Evolutionary conservation across 2,113 vertebrate genomes (phyloP), one percentile per base, ranked within the genome.

Genomic region (Pedetes capensis): DNA sequence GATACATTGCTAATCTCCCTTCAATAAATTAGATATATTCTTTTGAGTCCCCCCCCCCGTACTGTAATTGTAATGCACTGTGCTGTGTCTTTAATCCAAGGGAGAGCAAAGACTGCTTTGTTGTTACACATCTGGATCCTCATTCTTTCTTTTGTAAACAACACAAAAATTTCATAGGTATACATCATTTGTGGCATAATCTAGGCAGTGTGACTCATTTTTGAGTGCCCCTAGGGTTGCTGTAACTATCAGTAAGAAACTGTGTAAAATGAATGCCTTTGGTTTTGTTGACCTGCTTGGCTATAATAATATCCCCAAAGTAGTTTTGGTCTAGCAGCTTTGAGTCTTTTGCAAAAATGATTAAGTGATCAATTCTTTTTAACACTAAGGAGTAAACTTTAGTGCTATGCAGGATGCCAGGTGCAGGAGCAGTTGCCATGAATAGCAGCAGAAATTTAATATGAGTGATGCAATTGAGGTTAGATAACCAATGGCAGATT

Each of bases 321-420:
- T 95, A 69, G 96, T 96, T 72, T 84, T 92, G 39, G 55, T 75
- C 81, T 96, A 96, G 94, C 85, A 96, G 68, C 93, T 78, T n/a
- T 96, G 93, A 97, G 63, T 93, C 71, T 96, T 96, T 89, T 95
- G 68, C 76, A 88, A 92, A 97, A 92, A 82, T 0, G 6, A 95
- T 95, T 90, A 96, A 97, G 85, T 91, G 95, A 97, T 97, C 97
- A 96, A 96, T 95, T 93, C 78, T 95, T 93, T 96, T 93, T 94
- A 95, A 79, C 85, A 95, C 47, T 83, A 44, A 95, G 87, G 29
- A 11, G 72, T 83, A 95, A 96, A 96, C 76, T 76, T 94, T 29
- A 89, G 8, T 34, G 37, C 66, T 86, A 25, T 82, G 57, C 12
- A 79, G 34, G 69, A 94, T 93, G 72, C 63, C 93, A 96, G 90